Conservation (phyloP, 2,888 invertebrate species). For the Herminia tarsipennalis region DNA sequence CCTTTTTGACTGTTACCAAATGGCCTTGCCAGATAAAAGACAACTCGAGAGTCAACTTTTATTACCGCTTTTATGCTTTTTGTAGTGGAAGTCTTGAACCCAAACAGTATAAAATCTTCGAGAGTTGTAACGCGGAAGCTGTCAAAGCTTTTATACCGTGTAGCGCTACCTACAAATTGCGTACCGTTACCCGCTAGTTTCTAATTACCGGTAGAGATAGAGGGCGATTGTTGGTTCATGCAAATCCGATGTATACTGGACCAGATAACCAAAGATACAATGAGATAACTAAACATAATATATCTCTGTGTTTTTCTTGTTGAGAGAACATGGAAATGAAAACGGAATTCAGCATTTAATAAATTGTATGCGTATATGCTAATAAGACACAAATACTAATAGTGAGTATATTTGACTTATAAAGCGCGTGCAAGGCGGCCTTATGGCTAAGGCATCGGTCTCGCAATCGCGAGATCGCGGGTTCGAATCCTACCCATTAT, state of each 20-base stretch:
- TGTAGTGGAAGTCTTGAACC: neutral
- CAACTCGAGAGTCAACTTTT: too few species aligned
- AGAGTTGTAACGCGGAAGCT: slow-evolving; percentile 38
- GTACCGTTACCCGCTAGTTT: slow-evolving; percentile 78
- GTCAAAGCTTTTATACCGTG: slow-evolving; percentile 49
- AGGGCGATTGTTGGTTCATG: slow-evolving; percentile 77
- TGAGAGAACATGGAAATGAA: slow-evolving; percentile 16
- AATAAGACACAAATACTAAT: too few species aligned
- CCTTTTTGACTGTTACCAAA: too few species aligned
- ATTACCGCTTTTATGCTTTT: neutral
- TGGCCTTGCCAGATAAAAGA: too few species aligned
- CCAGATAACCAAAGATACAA: slow-evolving; percentile 54
- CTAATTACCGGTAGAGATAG: slow-evolving; percentile 78
- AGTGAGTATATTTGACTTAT: too few species aligned
- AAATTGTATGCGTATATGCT: too few species aligned
- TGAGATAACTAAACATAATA: slow-evolving; percentile 43
- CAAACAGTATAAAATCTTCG: slow-evolving; percentile 19
- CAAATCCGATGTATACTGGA: slow-evolving; percentile 70
- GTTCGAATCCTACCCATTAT: too few species aligned
- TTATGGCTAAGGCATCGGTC: too few species aligned
- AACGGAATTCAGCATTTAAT: too few species aligned
- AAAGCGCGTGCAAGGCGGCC: too few species aligned
- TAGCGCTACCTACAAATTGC: slow-evolving; percentile 63
- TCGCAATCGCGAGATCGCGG: too few species aligned
- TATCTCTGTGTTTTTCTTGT: slow-evolving; percentile 31